These are phyloP conservation scores for Todiramphus chloris DNA, from an alignment of 2,113 vertebrate genomes.

Conservation along the genomic window DNA sequence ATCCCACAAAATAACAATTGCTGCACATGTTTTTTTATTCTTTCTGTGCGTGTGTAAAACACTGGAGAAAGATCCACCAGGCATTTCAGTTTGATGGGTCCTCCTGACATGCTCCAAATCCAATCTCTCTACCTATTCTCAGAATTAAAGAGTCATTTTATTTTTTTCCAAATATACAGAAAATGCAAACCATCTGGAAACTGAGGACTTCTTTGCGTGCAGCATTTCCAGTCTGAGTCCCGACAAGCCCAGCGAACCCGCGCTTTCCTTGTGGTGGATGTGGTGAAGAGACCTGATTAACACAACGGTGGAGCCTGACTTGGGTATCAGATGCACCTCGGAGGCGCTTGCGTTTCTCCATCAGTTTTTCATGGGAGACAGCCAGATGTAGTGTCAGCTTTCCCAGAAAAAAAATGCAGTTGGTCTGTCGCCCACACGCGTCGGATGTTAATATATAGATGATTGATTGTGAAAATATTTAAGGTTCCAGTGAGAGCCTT, in stretches of 20 bases:
- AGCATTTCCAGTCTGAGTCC: not conserved
- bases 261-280: not conserved
- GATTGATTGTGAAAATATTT: not conserved
- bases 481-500: not conserved
- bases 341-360: not conserved
- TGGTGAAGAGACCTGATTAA: accelerated
- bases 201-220: not conserved
- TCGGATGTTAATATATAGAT: not conserved
- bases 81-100: not conserved
- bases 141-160: not conserved
- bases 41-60: not conserved
- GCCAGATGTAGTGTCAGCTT: not conserved
- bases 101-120: not conserved
- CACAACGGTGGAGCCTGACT: accelerated
- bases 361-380: not conserved
- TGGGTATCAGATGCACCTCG: accelerated
- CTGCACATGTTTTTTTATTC: not conserved
- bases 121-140: not conserved
- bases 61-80: not conserved
- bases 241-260: not conserved
- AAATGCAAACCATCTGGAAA: not conserved
- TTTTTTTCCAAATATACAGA: not conserved
- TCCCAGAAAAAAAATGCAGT: not conserved
- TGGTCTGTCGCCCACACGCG: accelerated
- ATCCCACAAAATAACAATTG: not conserved